Conservation (phyloP, 2,113 vertebrate species). For the Caloenas nicobarica region DNA sequence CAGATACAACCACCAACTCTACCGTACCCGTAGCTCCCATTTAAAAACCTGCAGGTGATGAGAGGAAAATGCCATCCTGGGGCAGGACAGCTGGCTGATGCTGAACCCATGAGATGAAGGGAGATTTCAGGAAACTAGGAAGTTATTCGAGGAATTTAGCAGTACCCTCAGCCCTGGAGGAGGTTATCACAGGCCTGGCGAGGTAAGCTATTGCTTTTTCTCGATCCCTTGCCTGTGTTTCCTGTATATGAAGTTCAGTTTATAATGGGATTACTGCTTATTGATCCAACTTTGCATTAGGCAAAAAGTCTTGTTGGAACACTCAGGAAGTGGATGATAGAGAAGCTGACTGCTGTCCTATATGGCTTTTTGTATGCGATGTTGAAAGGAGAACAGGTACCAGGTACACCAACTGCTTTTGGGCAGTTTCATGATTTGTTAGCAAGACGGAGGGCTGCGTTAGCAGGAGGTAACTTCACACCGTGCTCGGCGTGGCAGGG, state of each 20-base stretch:
- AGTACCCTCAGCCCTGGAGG: accelerated
- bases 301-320: neutral
- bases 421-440: neutral
- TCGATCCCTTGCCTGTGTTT: neutral
- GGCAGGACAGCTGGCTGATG: neutral
- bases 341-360: neutral
- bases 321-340: accelerated
- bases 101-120: neutral
- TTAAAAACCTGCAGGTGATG: neutral
- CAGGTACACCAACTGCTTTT: neutral
- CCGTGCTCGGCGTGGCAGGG: neutral
- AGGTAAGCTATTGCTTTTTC: neutral
- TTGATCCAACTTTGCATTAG: accelerated
- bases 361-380: accelerated
- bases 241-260: neutral
- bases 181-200: neutral
- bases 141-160: neutral
- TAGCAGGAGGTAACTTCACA: neutral
- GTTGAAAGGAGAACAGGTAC: neutral
- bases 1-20: neutral
- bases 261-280: neutral
- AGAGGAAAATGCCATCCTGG: neutral
- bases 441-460: neutral
- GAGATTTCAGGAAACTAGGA: neutral
- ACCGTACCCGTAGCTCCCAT: accelerated